These are phyloP conservation scores for Polietes domitor DNA, from an alignment of 2,888 invertebrate genomes.

Conservation along the genomic window DNA sequence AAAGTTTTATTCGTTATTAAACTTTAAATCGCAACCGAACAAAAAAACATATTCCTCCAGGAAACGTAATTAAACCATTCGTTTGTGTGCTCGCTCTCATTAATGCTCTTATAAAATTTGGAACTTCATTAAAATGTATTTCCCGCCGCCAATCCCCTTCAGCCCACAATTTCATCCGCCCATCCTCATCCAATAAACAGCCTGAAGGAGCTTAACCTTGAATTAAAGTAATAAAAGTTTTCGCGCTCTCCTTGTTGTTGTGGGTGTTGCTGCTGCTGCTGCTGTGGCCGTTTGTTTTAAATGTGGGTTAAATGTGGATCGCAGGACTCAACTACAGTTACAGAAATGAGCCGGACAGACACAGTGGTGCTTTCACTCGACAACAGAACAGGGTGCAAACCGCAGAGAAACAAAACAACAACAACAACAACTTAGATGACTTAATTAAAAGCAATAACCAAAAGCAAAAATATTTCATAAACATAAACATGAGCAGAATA, in stretches of 20 bases:
- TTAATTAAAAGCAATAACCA: slow-evolving; percentile 53
- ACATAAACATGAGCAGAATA: slow-evolving; percentile 42
- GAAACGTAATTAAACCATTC: slow-evolving; percentile 29
- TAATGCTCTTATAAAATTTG: slow-evolving; percentile 25
- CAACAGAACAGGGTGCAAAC: neutral
- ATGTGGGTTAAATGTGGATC: neutral
- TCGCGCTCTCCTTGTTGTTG: neutral
- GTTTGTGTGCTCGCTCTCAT: neutral
- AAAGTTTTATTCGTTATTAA: slow-evolving; percentile 27
- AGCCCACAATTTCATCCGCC: neutral
- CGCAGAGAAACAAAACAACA: neutral
- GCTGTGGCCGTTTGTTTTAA: neutral
- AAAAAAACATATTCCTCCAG: neutral
- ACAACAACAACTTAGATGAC: slow-evolving; percentile 39
- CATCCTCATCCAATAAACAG: neutral
- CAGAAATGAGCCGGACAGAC: neutral
- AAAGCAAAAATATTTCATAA: slow-evolving; percentile 50
- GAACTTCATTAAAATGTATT: slow-evolving; percentile 43
- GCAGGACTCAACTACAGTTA: neutral
- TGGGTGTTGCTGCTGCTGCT: neutral
- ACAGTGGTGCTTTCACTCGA: neutral
- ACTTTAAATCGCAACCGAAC: neutral
- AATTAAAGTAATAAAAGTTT: slow-evolving; percentile 49
- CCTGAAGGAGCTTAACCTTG: slow-evolving; percentile 55
- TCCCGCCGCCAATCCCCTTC: neutral